phyloP scores from a whole-genome alignment of 2,888 invertebrate genomes.

The Eristalis tenax region DNA sequence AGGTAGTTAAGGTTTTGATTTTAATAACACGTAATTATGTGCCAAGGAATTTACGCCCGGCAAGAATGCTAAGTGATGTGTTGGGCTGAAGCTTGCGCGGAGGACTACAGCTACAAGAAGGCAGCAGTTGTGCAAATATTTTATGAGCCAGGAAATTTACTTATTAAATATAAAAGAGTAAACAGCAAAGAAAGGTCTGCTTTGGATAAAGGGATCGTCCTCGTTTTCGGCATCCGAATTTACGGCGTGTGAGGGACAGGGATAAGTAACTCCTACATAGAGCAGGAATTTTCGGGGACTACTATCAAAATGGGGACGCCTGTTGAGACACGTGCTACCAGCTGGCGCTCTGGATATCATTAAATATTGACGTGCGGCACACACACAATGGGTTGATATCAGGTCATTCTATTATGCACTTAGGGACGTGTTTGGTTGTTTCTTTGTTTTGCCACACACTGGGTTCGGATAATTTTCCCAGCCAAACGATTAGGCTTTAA shows the following conservation, averaged over 20 bases:
- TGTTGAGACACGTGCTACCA: neutral
- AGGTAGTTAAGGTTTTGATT: constrained; percentile 51
- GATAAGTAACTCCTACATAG: neutral
- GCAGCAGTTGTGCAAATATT: constrained; percentile 2
- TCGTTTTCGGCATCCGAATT: neutral
- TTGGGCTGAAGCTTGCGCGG: neutral
- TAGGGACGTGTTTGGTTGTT: neutral
- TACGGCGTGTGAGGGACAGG: neutral
- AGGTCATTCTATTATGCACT: neutral
- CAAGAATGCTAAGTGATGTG: neutral
- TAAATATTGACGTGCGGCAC: neutral
- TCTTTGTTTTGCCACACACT: neutral
- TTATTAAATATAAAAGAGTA: constrained; percentile 6
- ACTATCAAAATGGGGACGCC: neutral
- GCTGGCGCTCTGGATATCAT: neutral
- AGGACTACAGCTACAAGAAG: neutral
- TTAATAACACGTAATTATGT: constrained; percentile 60
- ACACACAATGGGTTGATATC: neutral
- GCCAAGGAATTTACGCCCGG: constrained; percentile 40
- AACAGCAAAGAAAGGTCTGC: neutral
- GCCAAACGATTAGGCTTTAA: neutral
- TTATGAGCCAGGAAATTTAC: constrained; percentile 4
- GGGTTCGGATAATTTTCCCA: neutral
- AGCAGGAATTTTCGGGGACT: neutral
- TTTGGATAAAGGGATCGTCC: neutral